phyloP scores from a whole-genome alignment of 2,888 invertebrate species.

The Plebejus melissa region DNA sequence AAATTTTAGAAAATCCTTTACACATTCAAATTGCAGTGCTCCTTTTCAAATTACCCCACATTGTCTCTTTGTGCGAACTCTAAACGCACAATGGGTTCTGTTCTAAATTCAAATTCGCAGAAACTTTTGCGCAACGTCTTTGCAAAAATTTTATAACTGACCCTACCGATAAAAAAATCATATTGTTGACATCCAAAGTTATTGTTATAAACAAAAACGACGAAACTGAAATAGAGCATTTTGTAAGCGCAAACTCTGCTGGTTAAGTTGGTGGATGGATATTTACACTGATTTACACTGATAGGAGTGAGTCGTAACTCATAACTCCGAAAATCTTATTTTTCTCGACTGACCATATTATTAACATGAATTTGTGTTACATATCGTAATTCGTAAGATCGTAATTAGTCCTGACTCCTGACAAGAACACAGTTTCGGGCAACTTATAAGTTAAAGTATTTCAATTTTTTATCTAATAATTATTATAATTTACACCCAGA shows the following conservation, averaged over 20 bases:
- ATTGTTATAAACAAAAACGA: slow-evolving; percentile 20
- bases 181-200: slow-evolving; percentile 23
- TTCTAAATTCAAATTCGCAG: slow-evolving; percentile 65
- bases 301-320: neutral
- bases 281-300: no score
- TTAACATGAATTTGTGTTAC: no score
- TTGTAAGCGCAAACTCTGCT: neutral
- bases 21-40: slow-evolving; percentile 43
- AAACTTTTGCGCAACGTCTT: slow-evolving; percentile 62
- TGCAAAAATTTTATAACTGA: slow-evolving; percentile 35
- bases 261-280: neutral
- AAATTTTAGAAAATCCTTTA: slow-evolving; percentile 44
- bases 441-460: no score
- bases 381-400: no score
- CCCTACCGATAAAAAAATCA: slow-evolving; percentile 26
- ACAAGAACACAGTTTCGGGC: no score
- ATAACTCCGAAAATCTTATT: neutral
- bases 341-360: neutral
- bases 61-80: slow-evolving; percentile 48
- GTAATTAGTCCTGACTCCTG: no score
- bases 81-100: slow-evolving; percentile 54
- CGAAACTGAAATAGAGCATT: slow-evolving; percentile 18
- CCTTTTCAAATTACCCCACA: slow-evolving; percentile 45
- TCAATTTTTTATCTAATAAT: neutral
- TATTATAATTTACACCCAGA: no score